Base-by-base conservation (phyloP, 2,113 vertebrate genomes). In the Pantherophis guttatus region DNA sequence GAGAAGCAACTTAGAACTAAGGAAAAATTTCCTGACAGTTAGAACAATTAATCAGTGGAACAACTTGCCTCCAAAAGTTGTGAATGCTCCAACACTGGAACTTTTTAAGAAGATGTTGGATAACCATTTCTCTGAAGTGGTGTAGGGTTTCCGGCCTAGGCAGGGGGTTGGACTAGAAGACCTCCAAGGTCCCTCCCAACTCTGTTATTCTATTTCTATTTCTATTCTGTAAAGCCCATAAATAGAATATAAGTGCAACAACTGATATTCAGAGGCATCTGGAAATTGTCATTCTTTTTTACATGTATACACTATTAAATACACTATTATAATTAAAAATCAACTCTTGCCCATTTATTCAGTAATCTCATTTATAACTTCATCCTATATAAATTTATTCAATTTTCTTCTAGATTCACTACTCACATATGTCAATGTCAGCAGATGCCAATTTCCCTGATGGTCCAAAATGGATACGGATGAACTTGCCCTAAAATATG, bases 371-470 rank as follows among this genome's bases (percentile, higher is more conserved):
- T n/a, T n/a, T 29, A 52, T n/a, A 70, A 29, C 59, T 9, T 90
- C 17, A 70, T 90, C 59, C 33, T n/a, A 62, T 26, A 70, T 70
- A 52, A 52, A 90, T 70, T 89, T 89, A 39, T 58, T 54, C 39
- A 59, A 50, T 52, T 44, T 58, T 24, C 33, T 90, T 90, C 26
- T 50, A 53, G 12, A 48, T 59, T 70, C 3, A 21, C 15, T 90
- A 98, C 99, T 98, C 97, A 99, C 99, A 99, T 96, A 98, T 99
- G 93, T 99, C 98, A 48, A 99, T 98, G 96, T 99, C 99, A 1
- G 98, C 98, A 0, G 99, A 99, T 9, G 99, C 98, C 97, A 99
- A 93, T 94, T 98, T 99, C 91, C 99, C 99, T 0, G 98, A 98
- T 12, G 98, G 97, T 21, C 99, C 99, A 93, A 99, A 99, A 94